These are phyloP conservation scores for Holacanthus passer DNA, from an alignment of 2,113 vertebrate species.

Conservation along the genomic window DNA sequence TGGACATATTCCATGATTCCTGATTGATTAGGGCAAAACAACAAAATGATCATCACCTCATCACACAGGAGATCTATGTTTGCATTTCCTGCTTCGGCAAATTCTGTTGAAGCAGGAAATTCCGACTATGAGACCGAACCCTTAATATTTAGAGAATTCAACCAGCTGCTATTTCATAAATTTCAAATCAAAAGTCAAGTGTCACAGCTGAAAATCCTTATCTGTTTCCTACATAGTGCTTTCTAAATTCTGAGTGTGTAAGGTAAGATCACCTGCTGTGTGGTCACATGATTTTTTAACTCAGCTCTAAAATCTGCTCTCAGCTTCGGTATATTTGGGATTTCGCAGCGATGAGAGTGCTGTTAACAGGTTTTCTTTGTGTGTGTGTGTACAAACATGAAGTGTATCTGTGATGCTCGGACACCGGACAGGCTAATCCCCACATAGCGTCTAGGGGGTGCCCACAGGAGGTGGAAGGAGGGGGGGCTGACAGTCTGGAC, in stretches of 20 bases:
- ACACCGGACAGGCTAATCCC: conserved; percentile 55
- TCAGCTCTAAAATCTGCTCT: conserved; percentile 4
- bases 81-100: background rate
- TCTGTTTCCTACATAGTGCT: too few species aligned
- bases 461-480: background rate
- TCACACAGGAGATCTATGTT: too few species aligned
- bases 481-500: conserved; percentile 54
- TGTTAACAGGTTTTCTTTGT: background rate
- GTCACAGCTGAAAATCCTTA: too few species aligned
- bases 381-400: conserved; percentile 44
- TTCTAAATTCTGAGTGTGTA: too few species aligned
- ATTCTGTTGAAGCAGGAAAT: background rate
- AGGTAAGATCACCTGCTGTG: background rate
- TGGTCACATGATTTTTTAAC: background rate
- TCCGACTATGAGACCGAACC: too few species aligned
- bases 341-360: background rate
- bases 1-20: too few species aligned
- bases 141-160: too few species aligned
- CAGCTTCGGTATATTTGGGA: background rate
- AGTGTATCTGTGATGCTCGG: background rate
- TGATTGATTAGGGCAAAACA: too few species aligned
- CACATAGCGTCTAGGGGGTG: background rate
- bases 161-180: too few species aligned
- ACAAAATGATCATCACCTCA: too few species aligned
- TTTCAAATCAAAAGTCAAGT: too few species aligned